Percentiles rank a stretch among this genome's conserved stretches.
These are phyloP conservation scores for Gambelia wislizenii DNA, from an alignment of 2,797 vertebrate genomes.

Conservation along the genomic window DNA sequence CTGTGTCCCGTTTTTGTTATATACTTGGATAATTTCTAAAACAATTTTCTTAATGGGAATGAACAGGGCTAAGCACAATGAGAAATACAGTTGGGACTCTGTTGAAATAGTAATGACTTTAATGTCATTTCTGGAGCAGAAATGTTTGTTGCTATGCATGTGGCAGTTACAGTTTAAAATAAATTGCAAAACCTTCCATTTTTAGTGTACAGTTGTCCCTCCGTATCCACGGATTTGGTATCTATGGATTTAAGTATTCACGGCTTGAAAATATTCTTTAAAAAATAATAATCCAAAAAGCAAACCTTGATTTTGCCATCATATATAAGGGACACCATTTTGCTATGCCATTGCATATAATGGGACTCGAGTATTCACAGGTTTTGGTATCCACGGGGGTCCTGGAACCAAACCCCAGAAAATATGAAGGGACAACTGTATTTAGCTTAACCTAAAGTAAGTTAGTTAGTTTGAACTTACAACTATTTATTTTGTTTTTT, in stretches of 20 bases:
- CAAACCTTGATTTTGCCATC: no score
- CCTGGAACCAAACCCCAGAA: no score
- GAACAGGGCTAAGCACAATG: not conserved
- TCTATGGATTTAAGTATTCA: no score
- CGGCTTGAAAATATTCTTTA: no score
- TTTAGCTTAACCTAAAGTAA: not conserved
- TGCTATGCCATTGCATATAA: no score
- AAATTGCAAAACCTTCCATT: not conserved
- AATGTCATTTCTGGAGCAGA: constrained; percentile 3
- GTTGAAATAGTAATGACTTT: not conserved
- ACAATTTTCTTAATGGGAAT: not conserved
- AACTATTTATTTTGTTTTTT: accelerated
- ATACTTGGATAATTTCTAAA: not conserved
- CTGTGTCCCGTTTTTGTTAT: not conserved
- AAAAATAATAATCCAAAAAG: no score
- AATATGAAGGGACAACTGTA: no score
- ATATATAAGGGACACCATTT: no score
- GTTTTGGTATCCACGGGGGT: no score
- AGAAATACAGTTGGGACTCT: not conserved
- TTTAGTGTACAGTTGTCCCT: no score
- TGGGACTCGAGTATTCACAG: no score
- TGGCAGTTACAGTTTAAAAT: not conserved
- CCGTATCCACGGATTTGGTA: no score
- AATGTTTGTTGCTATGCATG: constrained; percentile 12
- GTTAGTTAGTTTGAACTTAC: not conserved